Base-by-base conservation (phyloP, 2,888 invertebrate species). In the Ariolimax columbianus region DNA sequence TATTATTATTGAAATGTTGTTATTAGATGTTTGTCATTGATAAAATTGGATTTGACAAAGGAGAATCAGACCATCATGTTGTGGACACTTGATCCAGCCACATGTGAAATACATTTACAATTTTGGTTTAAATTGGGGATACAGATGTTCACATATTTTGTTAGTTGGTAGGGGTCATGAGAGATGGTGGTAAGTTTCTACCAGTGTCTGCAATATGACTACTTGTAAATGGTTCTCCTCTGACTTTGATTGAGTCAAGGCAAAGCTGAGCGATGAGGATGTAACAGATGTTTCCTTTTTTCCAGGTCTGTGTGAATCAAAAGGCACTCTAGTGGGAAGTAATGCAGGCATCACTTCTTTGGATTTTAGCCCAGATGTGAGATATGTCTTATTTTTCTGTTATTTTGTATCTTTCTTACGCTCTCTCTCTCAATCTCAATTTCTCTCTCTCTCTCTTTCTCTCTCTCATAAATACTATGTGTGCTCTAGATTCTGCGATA, bases 321-420 rank as follows among this genome's bases (percentile, higher is more conserved):
- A 90, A 86, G 93, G 93, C 40, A 96, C 96, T 75, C 95, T 99
- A 87, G 96, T 97, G 40, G 99, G 99, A 14, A 98, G 98, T 92
- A 99, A 99, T 95, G 98, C 97, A 36, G 97, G 97, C 78, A 97
- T 99, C 38, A 98, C 98, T 96, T 97, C 98, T 0, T 96, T 99
- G 86, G 99, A 99, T 94, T 98, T 98, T 94, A 98, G 99, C 94
- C 95, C 97, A 68, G 97, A 98, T 85, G 93, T 93, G 88, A 88
- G 87, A 40, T 30, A 51, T 63, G 59, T 63, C n/a, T 4, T n/a
- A 2, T 63, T 66, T 36, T 6, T 72, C 40, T 72, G 26, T 40
- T 4, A 26, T 2, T 40, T 4, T 72, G 4, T 40, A 0, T 72
- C 4, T 40, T n/a, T 72, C 26, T 7, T 40, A 55, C 33, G 3